Conservation (phyloP, 2,113 vertebrate species). For the Epinephelus fuscoguttatus region DNA sequence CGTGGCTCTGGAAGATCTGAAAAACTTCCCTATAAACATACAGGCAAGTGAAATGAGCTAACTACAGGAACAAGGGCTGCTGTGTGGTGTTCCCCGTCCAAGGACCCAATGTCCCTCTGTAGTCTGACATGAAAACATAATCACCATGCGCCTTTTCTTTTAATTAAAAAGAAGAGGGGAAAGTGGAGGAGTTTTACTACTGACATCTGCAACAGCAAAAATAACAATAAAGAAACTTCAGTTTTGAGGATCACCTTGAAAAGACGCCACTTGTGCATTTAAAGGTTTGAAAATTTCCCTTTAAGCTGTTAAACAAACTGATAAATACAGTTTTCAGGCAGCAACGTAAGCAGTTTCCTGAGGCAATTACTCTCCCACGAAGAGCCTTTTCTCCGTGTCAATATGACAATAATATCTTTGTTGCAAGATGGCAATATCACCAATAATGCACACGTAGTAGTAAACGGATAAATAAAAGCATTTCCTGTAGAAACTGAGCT, state of each 20-base stretch:
- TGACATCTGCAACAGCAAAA: constrained; percentile 58
- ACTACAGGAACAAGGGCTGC: constrained; percentile 58
- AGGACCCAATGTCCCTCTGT: constrained; percentile 47
- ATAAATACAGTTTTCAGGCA: background rate
- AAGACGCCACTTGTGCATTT: background rate
- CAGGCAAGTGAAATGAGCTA: constrained; percentile 58
- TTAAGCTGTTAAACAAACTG: background rate
- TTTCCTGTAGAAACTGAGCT: background rate
- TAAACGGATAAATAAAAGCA: background rate
- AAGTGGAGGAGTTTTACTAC: constrained; percentile 56
- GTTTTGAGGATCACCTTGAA: constrained; percentile 5
- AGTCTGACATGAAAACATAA: constrained; percentile 75
- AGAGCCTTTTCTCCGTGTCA: background rate
- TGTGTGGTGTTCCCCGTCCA: constrained; percentile 61
- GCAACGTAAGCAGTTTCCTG: background rate
- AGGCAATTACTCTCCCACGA: background rate
- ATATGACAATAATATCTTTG: background rate
- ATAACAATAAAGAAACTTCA: constrained; percentile 14
- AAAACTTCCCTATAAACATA: constrained; percentile 76
- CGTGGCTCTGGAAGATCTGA: constrained; percentile 64
- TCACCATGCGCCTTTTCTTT: constrained; percentile 61
- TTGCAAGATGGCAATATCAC: background rate
- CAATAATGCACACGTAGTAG: background rate
- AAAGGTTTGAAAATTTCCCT: background rate
- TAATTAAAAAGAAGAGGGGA: constrained; percentile 60